Evolutionary conservation across 2,797 vertebrate species (phyloP).

Genomic region (Pangasius djambal): DNA sequence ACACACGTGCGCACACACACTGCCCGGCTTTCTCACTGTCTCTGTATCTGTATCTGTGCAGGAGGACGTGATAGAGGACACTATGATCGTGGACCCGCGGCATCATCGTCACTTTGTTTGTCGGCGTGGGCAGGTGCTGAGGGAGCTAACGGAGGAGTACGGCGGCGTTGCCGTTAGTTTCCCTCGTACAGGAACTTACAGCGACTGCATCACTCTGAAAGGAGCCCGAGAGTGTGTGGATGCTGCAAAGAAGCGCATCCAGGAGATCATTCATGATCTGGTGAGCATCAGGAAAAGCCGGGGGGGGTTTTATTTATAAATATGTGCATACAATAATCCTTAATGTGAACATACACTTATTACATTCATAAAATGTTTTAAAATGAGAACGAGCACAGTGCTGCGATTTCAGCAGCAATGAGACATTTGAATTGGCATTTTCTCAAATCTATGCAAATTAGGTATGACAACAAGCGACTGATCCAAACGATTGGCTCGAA

Average conservation of each 20-base stretch:
- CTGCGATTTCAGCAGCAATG: too few species aligned
- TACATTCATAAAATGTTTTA: neutral
- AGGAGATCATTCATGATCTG: slow-evolving; percentile 80
- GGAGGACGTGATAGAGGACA: slow-evolving; percentile 82
- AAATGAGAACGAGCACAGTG: neutral
- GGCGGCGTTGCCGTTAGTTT: slow-evolving; percentile 83
- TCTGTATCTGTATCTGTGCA: slow-evolving; percentile 52
- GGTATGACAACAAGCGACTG: neutral
- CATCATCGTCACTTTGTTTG: slow-evolving; percentile 82
- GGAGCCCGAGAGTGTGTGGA: slow-evolving; percentile 83
- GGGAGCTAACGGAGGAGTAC: slow-evolving; percentile 81
- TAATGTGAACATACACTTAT: neutral
- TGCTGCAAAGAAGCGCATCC: slow-evolving; percentile 79
- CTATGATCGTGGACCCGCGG: slow-evolving; percentile 76
- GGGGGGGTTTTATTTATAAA: neutral
- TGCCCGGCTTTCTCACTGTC: neutral
- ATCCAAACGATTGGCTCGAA: neutral
- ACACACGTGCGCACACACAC: neutral
- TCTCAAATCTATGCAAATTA: neutral
- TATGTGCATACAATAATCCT: neutral
- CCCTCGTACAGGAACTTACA: slow-evolving; percentile 78
- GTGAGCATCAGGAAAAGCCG: slow-evolving; percentile 59
- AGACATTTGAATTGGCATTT: neutral
- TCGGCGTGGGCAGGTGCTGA: slow-evolving; percentile 78
- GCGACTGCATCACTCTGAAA: slow-evolving; percentile 79